These are phyloP conservation scores for Amphiura filiformis DNA, from an alignment of 35 echinoderm and acorn worm species.

Conservation along the genomic window DNA sequence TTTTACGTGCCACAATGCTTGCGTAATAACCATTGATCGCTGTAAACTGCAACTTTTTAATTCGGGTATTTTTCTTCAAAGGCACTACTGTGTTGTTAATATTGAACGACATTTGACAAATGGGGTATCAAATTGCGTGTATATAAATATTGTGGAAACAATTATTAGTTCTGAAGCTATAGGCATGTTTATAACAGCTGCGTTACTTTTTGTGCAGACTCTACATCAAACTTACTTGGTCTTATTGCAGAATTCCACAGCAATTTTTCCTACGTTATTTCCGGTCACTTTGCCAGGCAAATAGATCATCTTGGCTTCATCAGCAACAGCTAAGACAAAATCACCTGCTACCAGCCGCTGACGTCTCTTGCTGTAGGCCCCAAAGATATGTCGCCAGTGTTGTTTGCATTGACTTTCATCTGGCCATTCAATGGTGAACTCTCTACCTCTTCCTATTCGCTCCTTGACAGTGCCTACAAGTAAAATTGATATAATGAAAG, in stretches of 20 bases:
- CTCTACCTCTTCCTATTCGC: slow-evolving; percentile 45
- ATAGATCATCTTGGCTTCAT: slow-evolving; percentile 58
- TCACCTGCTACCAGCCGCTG: slow-evolving; percentile 83
- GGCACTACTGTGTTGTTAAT: too few species aligned
- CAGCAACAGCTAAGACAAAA: slow-evolving; percentile 80
- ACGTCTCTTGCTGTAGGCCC: slow-evolving; percentile 63
- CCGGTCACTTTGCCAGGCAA: slow-evolving; percentile 69
- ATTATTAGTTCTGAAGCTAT: too few species aligned
- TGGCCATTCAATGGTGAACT: slow-evolving; percentile 79
- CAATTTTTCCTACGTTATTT: slow-evolving; percentile 46
- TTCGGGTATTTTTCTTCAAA: too few species aligned
- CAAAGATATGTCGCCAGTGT: slow-evolving; percentile 83
- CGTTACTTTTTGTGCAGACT: too few species aligned
- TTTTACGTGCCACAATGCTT: too few species aligned
- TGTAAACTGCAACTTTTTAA: too few species aligned
- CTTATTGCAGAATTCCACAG: slow-evolving; percentile 85
- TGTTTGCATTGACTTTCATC: slow-evolving; percentile 51
- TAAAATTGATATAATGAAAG: background rate
- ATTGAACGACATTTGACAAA: too few species aligned
- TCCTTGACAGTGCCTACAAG: slow-evolving; percentile 61
- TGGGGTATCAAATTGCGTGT: too few species aligned
- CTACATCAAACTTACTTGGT: slow-evolving; percentile 81
- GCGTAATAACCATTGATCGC: too few species aligned
- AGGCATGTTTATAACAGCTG: too few species aligned
- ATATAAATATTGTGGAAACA: too few species aligned